These are phyloP conservation scores for Nasonovia ribisnigri DNA, from an alignment of 2,888 invertebrate species.

Conservation along the genomic window DNA sequence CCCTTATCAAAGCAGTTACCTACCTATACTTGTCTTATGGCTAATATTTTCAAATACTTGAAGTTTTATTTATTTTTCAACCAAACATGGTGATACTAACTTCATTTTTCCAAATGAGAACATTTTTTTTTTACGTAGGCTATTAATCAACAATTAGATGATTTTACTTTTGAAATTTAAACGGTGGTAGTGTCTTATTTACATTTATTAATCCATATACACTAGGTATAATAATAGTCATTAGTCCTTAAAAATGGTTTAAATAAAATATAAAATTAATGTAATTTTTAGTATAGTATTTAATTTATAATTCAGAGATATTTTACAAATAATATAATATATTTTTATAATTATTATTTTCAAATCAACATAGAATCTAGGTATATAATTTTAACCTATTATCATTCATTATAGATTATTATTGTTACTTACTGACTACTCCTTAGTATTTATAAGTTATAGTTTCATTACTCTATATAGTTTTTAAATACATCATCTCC, in stretches of 20 bases:
- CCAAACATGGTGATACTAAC: neutral
- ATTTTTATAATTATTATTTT: neutral
- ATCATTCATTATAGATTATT: neutral
- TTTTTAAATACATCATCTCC: too few relatives aligned
- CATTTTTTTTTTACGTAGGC: too few relatives aligned
- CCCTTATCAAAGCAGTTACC: too few relatives aligned
- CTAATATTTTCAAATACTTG: neutral
- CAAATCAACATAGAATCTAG: neutral
- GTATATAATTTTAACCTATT: neutral
- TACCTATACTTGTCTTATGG: neutral
- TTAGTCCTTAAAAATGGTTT: neutral
- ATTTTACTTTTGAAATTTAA: neutral
- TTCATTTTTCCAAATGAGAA: neutral
- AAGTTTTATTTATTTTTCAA: neutral
- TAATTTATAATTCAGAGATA: neutral
- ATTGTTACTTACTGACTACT: neutral
- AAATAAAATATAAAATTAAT: neutral
- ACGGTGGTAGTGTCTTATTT: neutral
- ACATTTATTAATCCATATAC: neutral
- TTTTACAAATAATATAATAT: neutral
- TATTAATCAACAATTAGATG: too few relatives aligned
- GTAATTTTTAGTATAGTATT: neutral
- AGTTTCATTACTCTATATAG: neutral
- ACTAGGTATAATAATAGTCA: neutral
- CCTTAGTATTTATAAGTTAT: neutral